A percentile compares a stretch with the other conserved stretches of the same genome.
Conservation (phyloP, 2,888 invertebrate genomes). For the Prosopocoilus inquinatus region DNA sequence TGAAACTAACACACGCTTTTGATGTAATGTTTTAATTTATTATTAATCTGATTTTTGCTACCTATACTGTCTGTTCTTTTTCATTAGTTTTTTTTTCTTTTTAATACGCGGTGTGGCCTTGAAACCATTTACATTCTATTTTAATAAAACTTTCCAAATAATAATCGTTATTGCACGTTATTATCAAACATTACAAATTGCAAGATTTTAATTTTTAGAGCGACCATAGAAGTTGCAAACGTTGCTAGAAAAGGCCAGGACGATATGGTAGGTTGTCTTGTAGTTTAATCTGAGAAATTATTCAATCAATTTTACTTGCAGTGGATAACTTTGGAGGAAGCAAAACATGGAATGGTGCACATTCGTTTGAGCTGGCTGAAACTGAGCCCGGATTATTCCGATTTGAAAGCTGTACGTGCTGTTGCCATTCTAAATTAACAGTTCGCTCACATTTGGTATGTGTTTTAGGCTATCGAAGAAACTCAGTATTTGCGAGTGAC, state of each 20-base stretch:
- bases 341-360: conserved; percentile 92
- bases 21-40: too few relatives aligned
- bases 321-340: conserved; percentile 95
- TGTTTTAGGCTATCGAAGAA: conserved; percentile 66
- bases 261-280: conserved; percentile 63
- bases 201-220: conserved; percentile 54
- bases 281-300: conserved; percentile 10
- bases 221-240: conserved; percentile 68
- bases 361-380: conserved; percentile 87
- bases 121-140: background rate
- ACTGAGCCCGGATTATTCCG: conserved; percentile 67
- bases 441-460: background rate
- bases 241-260: conserved; percentile 69
- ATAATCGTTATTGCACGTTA: background rate
- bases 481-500: conserved; percentile 72
- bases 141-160: background rate
- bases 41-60: too few relatives aligned
- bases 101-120: background rate
- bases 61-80: too few relatives aligned
- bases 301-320: conserved; percentile 48
- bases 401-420: conserved; percentile 70
- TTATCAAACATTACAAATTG: background rate
- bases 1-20: too few relatives aligned
- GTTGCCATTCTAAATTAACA: background rate
- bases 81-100: background rate